Percentiles rank a stretch among this genome's conserved stretches.
Conservation (phyloP, 2,113 vertebrate genomes). For the Crotophaga sulcirostris region DNA sequence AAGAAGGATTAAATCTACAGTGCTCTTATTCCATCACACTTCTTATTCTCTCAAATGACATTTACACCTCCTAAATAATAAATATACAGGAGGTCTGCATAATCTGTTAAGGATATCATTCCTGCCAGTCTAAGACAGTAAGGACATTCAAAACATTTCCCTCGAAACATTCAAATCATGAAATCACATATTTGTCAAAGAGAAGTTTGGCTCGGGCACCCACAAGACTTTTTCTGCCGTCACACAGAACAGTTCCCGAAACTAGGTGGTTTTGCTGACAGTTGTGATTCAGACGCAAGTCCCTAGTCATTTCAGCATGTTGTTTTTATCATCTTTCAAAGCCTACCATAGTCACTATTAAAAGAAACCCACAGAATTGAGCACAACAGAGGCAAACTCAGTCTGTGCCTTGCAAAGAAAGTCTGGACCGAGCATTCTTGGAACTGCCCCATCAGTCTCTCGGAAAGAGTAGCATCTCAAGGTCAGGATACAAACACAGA, state of each 20-base stretch:
- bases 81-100: not conserved
- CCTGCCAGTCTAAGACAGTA: not conserved
- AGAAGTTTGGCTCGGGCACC: not conserved
- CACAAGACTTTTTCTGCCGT: not conserved
- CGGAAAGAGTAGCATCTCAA: not conserved
- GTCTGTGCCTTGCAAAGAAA: not conserved
- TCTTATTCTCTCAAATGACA: not conserved
- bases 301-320: not conserved
- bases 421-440: not conserved
- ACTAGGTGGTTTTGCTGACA: constrained; percentile 9
- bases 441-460: rapidly evolving
- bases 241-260: not conserved
- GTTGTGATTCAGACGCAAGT: not conserved
- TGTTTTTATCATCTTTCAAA: constrained; percentile 21
- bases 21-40: not conserved
- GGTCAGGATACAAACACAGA: not conserved
- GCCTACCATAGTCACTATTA: not conserved
- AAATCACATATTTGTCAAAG: not conserved
- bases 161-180: not conserved
- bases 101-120: not conserved
- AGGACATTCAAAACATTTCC: not conserved
- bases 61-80: not conserved
- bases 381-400: not conserved
- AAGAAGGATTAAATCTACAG: not conserved
- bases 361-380: constrained; percentile 28